A percentile compares a stretch with the other conserved stretches of the same genome.
Evolutionary conservation across 2,113 vertebrate species (phyloP).

Genomic region (Stigmatopora argus): DNA sequence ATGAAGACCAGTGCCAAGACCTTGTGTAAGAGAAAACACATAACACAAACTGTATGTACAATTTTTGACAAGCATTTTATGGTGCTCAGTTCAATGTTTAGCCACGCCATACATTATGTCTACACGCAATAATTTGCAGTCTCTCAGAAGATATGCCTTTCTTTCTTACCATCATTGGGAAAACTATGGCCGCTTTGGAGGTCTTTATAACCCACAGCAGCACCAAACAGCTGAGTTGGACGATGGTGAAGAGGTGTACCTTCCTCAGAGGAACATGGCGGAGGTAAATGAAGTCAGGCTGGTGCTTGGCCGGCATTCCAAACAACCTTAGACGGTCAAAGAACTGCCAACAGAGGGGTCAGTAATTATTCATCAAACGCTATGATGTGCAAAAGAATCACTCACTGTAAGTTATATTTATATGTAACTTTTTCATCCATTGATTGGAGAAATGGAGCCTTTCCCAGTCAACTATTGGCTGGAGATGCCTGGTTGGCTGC

Average conservation of each 20-base stretch:
- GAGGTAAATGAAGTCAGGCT: conserved; percentile 98
- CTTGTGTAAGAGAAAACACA: conserved; percentile 51
- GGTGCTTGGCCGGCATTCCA: conserved; percentile 96
- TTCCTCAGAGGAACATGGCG: conserved; percentile 95
- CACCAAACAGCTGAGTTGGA: conserved; percentile 89
- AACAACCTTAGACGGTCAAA: conserved; percentile 93
- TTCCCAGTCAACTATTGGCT: too few relatives aligned
- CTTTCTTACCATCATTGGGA: conserved; percentile 94
- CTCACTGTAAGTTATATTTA: too few relatives aligned
- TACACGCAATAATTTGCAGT: background rate
- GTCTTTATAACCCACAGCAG: conserved; percentile 97
- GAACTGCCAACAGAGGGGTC: conserved; percentile 69
- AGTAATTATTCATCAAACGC: background rate
- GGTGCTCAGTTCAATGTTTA: background rate
- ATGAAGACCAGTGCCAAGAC: conserved; percentile 96
- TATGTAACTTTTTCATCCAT: background rate
- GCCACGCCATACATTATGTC: background rate
- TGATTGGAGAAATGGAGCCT: too few relatives aligned
- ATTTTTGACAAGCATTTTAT: background rate
- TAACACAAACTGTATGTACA: conserved; percentile 8
- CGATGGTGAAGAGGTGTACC: conserved; percentile 92
- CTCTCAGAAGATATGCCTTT: background rate
- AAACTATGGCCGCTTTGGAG: conserved; percentile 92
- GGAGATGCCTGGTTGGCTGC: too few relatives aligned
- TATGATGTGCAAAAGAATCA: too few relatives aligned